phyloP scores from a whole-genome alignment of 1,140 invertebrate species.

The Pogonomyrmex californicus region DNA sequence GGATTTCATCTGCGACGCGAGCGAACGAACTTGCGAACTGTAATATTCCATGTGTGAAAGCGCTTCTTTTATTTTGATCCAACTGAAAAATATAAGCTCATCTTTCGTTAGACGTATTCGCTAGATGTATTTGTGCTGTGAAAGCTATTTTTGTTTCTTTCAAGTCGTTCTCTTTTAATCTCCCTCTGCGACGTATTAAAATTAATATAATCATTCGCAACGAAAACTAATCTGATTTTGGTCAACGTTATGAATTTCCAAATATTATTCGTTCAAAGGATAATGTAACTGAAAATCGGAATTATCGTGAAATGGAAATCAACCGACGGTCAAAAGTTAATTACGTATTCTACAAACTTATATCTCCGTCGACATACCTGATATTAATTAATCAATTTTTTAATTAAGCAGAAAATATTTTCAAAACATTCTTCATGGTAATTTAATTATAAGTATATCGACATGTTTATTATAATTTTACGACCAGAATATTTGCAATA shows the following conservation, averaged over 20 bases:
- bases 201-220: background rate
- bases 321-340: background rate
- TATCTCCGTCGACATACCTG: background rate
- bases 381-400: constrained; percentile 6
- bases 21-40: constrained; percentile 19
- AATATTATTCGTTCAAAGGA: constrained; percentile 14
- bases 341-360: background rate
- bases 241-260: background rate
- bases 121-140: background rate
- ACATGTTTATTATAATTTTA: background rate
- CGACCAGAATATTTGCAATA: constrained; percentile 5
- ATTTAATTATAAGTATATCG: constrained; percentile 29
- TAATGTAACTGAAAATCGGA: background rate
- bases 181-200: background rate
- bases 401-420: constrained; percentile 6
- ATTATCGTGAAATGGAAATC: constrained; percentile 11
- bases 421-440: background rate
- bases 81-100: constrained; percentile 10
- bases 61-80: constrained; percentile 1
- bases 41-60: constrained; percentile 13
- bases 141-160: background rate
- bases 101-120: too few species aligned
- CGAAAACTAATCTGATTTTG: background rate
- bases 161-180: background rate
- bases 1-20: constrained; percentile 18